Evolutionary conservation across 2,888 invertebrate genomes (phyloP), one percentile per base, ranked within the genome.

Genomic region (Malacosoma neustria): DNA sequence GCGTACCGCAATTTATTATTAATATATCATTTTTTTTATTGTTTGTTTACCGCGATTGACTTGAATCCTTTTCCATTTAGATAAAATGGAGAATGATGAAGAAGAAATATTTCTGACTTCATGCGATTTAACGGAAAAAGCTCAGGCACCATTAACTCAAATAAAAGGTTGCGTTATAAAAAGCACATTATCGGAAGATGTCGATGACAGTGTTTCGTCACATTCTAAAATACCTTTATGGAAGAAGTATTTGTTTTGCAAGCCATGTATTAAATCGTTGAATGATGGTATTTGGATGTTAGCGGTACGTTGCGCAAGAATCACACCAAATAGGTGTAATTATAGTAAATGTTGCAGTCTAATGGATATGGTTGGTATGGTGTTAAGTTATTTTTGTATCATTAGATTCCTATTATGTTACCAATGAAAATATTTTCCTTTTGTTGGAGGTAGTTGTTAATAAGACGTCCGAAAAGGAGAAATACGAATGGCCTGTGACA

Each of bases 291-390:
- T 69, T 4, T 82, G 77, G 74, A 49, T 53, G 45, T 58, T 74
- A 62, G 68, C 76, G 57, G 80, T 82, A 72, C 72, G 71, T 75
- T 82, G 72, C 60, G 66, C 69, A 56, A 72, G 60, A 45, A 38
- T 57, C 30, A 46, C 61, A 6, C 73, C 76, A 11, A 51, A 57
- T 14, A 50, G 40, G 36, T 74, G 59, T 57, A 49, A 61, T 35
- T 49, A 54, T 4, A 63, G 53, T 57, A 50, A 36, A 38, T 57
- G 63, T 42, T 81, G 81, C 58, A 35, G 43, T 43, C 60, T 65
- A 30, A 33, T 75, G 38, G 70, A 80, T 40, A 56, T 54, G 80
- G 79, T 81, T 60, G 53, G 72, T 72, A 43, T 33, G 32, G 4
- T 29, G 7, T 13, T 13, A 13, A 31, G 34, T 7, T 29, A 13